Conservation (phyloP, 2,888 invertebrate species). For the Xylocampa areola region DNA sequence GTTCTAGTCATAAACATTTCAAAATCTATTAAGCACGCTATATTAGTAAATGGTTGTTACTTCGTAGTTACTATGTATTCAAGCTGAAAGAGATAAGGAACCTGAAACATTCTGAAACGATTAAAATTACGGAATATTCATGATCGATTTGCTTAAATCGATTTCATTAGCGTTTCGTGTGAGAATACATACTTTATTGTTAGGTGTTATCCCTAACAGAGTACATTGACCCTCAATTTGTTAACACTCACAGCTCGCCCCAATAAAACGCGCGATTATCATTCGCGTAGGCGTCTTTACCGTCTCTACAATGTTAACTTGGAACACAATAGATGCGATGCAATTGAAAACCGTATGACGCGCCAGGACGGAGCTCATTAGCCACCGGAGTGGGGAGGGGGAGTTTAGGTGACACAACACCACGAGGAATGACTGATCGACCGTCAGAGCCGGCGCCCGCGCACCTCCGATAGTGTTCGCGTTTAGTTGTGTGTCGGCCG, state of each 20-base stretch:
- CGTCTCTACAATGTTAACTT: slow-evolving; percentile 43
- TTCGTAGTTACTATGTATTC: not conserved
- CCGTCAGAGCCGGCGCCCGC: slow-evolving; percentile 84
- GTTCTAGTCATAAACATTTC: slow-evolving; percentile 6
- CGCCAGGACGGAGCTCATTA: slow-evolving; percentile 84
- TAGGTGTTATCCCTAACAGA: slow-evolving; percentile 19
- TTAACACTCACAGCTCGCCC: slow-evolving; percentile 13
- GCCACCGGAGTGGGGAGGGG: slow-evolving; percentile 66
- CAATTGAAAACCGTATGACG: slow-evolving; percentile 60
- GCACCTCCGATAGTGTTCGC: slow-evolving; percentile 76
- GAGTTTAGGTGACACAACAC: slow-evolving; percentile 75
- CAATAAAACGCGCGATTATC: slow-evolving; percentile 42
- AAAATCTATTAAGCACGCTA: not conserved
- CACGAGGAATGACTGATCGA: slow-evolving; percentile 86
- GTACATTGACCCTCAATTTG: slow-evolving; percentile 38
- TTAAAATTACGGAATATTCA: too few species aligned
- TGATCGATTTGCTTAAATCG: slow-evolving; percentile 22
- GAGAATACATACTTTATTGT: not conserved
- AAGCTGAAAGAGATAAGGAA: not conserved
- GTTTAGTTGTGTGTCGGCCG: slow-evolving; percentile 82
- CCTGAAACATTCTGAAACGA: not conserved
- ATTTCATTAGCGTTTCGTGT: too few species aligned
- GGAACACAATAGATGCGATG: slow-evolving; percentile 55
- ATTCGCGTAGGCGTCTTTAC: slow-evolving; percentile 43
- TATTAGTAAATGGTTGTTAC: not conserved